Evolutionary conservation across 2,797 vertebrate species (phyloP).

Genomic region (Falco columbarius): DNA sequence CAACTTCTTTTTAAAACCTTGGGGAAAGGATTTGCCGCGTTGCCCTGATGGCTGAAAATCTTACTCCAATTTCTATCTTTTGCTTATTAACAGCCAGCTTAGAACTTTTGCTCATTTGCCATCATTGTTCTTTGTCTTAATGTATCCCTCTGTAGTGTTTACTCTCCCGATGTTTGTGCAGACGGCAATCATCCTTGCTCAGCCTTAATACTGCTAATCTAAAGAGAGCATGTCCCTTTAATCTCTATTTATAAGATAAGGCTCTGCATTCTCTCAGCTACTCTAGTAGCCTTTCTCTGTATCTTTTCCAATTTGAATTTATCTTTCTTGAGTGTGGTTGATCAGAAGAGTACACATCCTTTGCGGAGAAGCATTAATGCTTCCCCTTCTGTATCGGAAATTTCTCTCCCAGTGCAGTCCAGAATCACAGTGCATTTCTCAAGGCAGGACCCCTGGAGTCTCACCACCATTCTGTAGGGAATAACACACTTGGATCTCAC

Average conservation of each 20-base stretch:
- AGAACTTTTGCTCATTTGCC: neutral
- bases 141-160: neutral
- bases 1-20: neutral
- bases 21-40: accelerated
- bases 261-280: neutral
- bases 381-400: neutral
- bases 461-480: neutral
- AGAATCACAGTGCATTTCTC: neutral
- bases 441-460: neutral
- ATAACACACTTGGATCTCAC: neutral
- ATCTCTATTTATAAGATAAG: neutral
- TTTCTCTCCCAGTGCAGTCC: neutral
- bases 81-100: neutral
- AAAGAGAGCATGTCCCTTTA: neutral
- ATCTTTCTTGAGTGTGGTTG: neutral
- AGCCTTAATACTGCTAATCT: neutral
- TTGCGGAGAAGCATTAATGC: neutral
- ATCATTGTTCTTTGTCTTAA: neutral
- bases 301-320: neutral
- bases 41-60: neutral
- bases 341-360: neutral
- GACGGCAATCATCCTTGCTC: neutral
- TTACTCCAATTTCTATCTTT: neutral
- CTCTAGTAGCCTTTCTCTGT: neutral
- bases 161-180: neutral